Evolutionary conservation across 2,888 invertebrate genomes (phyloP), one percentile per base, ranked within the genome.

Genomic region (Theodoxus fluviatilis): DNA sequence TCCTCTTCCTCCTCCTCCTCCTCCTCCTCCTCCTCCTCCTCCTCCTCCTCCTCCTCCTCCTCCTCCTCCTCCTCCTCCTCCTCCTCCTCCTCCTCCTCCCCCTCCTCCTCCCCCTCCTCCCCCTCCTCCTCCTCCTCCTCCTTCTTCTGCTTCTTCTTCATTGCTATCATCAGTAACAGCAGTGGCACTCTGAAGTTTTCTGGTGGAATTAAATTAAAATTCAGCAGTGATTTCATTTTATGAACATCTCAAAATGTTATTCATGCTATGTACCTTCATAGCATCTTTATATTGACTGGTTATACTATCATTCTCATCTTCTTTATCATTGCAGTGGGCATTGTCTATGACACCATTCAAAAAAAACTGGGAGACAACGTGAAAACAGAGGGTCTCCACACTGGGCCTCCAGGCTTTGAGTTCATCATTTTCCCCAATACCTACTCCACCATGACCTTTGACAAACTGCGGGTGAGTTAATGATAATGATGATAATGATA

Each of bases 391-490:
- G 85, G 85, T 9, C 73, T 85, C 4, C 84, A 85, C 71, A 75
- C 76, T 49, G 85, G 85, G 1, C 82, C 85, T 0, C 84, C 83
- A 15, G 85, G 85, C 0, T 85, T 80, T 71, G 77, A 79, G 65
- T 85, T 85, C 72, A 82, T 85, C 72, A 81, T 77, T 37, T 85
- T 85, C 71, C 84, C 85, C n/a, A 83, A 81, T 72, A 81, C 83
- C 33, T 85, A 81, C 77, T 80, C 80, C 37, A 83, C 84, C 1
- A 74, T 84, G 63, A 71, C 72, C 31, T 84, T 82, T 67, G 63
- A 59, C 40, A 71, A 74, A 61, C 70, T 83, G 22, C 69, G 74
- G 73, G 83, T 83, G 74, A 69, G 71, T 73, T 1, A n/a, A 25
- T n/a, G 28, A 47, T 40, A 43, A 47, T 40, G 43, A 22, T 40